A percentile compares a stretch with the other conserved stretches of the same genome.
These are phyloP conservation scores for Lordiphosa clarofinis DNA, from an alignment of 1,140 invertebrate species.

Conservation along the genomic window DNA sequence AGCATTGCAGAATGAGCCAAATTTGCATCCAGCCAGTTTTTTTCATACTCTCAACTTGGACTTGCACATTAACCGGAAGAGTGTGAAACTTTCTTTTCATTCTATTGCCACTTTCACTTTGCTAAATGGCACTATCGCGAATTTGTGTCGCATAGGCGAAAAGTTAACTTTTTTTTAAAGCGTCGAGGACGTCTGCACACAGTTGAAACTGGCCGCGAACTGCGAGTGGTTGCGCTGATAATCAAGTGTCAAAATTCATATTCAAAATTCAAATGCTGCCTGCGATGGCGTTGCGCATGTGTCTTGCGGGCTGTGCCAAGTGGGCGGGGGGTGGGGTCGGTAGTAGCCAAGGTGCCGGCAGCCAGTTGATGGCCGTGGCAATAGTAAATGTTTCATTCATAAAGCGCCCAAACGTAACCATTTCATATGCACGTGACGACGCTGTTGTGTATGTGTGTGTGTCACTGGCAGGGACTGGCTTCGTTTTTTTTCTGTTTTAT, in stretches of 20 bases:
- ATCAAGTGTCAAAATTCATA: slow-evolving; percentile 77
- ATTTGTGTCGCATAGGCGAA: slow-evolving; percentile 15
- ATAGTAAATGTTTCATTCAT: slow-evolving; percentile 74
- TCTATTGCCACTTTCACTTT: slow-evolving; percentile 55
- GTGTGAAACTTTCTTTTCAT: slow-evolving; percentile 28
- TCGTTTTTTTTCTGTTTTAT: too few species aligned
- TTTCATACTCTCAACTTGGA: slow-evolving; percentile 39
- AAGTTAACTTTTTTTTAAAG: slow-evolving; percentile 19
- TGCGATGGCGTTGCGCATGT: slow-evolving; percentile 63
- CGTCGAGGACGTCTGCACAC: slow-evolving; percentile 56
- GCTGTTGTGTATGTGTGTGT: slow-evolving; percentile 6
- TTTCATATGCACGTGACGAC: slow-evolving; percentile 58
- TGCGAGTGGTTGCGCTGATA: slow-evolving; percentile 60
- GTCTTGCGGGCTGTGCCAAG: slow-evolving; percentile 50
- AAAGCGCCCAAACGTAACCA: slow-evolving; percentile 56
- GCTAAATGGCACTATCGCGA: slow-evolving; percentile 44
- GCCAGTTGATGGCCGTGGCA: slow-evolving; percentile 17
- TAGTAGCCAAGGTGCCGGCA: slow-evolving; percentile 4
- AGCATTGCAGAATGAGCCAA: slow-evolving; percentile 37
- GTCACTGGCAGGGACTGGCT: background rate
- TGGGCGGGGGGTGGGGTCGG: background rate
- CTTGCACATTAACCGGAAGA: slow-evolving; percentile 31
- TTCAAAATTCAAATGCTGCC: slow-evolving; percentile 74
- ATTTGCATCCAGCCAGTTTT: slow-evolving; percentile 17
- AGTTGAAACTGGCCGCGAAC: slow-evolving; percentile 63